These are phyloP conservation scores for Heliconius ethilla DNA, from an alignment of 2,888 invertebrate species.

Conservation along the genomic window DNA sequence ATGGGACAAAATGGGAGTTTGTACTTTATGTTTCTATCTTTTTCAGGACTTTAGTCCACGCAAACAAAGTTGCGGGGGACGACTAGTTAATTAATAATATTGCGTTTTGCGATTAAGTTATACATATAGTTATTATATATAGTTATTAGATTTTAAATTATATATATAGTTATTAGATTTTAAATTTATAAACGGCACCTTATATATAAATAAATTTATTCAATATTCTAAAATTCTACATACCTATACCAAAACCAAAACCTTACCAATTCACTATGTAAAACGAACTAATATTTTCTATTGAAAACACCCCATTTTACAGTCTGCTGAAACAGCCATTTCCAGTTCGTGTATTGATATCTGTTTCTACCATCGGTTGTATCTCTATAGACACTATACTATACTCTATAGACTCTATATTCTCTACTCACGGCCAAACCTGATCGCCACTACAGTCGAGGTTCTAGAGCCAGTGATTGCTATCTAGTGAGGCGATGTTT, in stretches of 20 bases:
- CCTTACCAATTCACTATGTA: background rate
- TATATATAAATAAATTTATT: no score
- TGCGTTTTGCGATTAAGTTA: no score
- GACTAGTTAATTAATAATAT: no score
- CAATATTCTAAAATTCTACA: background rate
- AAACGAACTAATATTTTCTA: constrained; percentile 21
- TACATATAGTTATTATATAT: no score
- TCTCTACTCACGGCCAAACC: constrained; percentile 6
- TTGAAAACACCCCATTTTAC: constrained; percentile 24
- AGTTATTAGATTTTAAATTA: no score
- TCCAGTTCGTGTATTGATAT: constrained; percentile 19
- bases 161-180: no score
- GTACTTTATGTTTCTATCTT: no score
- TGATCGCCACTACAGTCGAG: constrained; percentile 17
- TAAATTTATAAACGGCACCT: no score
- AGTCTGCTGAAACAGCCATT: constrained; percentile 16
- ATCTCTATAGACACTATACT: background rate
- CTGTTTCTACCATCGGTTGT: constrained; percentile 6
- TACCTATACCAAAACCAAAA: background rate
- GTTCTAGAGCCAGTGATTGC: constrained; percentile 15
- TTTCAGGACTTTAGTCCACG: no score
- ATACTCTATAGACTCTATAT: no score
- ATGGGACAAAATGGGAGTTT: no score
- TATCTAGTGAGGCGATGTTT: constrained; percentile 16
- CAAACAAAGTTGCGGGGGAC: no score